Percentiles rank a stretch among this genome's conserved stretches.
phyloP scores from a whole-genome alignment of 2,113 vertebrate species.

The Istiophorus platypterus region DNA sequence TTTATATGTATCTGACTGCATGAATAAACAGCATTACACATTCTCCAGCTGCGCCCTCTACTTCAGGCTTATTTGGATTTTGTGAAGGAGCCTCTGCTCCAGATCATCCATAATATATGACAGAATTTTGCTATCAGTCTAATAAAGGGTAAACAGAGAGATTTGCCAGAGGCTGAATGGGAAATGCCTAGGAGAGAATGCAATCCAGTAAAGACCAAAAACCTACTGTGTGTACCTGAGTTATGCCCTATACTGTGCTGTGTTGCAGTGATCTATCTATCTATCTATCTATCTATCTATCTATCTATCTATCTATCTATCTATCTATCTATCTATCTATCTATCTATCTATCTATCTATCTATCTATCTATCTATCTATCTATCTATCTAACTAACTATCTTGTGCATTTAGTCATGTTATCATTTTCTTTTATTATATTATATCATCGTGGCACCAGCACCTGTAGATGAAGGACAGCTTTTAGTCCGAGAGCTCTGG shows the following conservation, averaged over 20 bases:
- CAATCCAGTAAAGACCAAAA: constrained; percentile 53
- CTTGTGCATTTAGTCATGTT: neutral
- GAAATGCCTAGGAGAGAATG: constrained; percentile 66
- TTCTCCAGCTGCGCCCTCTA: constrained; percentile 60
- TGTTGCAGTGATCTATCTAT: constrained; percentile 17
- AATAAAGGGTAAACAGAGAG: constrained; percentile 72
- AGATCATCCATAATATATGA: constrained; percentile 78
- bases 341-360: constrained; percentile 6
- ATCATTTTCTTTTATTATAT: neutral
- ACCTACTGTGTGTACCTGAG: constrained; percentile 25
- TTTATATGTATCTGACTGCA: constrained; percentile 55
- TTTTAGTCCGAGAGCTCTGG: neutral
- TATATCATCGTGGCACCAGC: neutral
- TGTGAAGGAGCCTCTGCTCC: constrained; percentile 63
- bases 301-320: neutral
- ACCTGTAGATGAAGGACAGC: neutral
- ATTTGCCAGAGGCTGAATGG: constrained; percentile 70
- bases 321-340: neutral
- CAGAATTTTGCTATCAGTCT: constrained; percentile 72
- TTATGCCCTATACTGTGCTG: constrained; percentile 12
- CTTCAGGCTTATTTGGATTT: constrained; percentile 71
- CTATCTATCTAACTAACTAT: neutral
- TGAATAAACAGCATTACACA: constrained; percentile 69
- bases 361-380: neutral
- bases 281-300: constrained; percentile 18